These are phyloP conservation scores for Mesocricetus auratus DNA, from an alignment of 2,113 vertebrate species.

Conservation along the genomic window DNA sequence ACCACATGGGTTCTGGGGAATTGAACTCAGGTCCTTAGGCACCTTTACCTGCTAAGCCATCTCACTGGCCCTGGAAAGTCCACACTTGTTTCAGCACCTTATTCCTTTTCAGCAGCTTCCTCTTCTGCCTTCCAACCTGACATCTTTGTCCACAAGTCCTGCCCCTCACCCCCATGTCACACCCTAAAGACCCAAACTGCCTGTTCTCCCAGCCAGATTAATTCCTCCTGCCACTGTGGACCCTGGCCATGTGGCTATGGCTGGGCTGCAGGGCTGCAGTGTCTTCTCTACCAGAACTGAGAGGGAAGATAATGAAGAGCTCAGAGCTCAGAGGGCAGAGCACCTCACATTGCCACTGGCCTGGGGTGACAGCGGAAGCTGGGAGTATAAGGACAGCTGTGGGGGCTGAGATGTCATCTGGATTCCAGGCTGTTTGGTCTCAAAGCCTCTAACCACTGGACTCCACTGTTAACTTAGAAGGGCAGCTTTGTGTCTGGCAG, in stretches of 20 bases:
- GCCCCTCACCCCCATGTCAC: rapidly evolving
- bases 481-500: background rate
- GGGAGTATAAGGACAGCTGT: background rate
- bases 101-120: background rate
- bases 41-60: background rate
- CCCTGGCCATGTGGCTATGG: background rate
- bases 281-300: background rate
- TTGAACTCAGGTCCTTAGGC: background rate
- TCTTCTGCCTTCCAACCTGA: background rate
- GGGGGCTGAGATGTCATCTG: background rate
- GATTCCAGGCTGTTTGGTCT: background rate
- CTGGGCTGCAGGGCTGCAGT: background rate
- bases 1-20: background rate
- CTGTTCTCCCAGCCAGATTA: background rate
- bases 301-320: background rate
- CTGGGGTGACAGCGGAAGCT: background rate
- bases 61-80: background rate
- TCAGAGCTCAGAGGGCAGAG: background rate
- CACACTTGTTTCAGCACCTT: background rate
- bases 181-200: background rate
- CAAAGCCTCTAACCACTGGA: background rate
- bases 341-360: background rate
- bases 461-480: background rate
- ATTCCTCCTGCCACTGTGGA: background rate
- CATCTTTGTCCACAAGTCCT: background rate